Percentiles rank a stretch among this genome's conserved stretches.
These are phyloP conservation scores for Ceramica pisi DNA, from an alignment of 2,888 invertebrate genomes.

Conservation along the genomic window DNA sequence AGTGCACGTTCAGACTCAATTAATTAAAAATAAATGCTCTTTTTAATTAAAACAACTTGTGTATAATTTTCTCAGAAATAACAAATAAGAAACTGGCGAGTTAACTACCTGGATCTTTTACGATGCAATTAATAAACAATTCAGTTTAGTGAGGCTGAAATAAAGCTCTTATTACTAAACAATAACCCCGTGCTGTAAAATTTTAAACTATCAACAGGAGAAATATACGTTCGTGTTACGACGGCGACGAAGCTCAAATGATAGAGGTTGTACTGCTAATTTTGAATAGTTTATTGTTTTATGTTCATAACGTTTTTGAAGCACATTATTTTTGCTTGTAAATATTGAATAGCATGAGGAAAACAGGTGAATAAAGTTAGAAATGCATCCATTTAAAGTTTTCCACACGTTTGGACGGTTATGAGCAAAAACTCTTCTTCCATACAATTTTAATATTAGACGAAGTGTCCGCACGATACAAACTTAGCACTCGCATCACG, in stretches of 20 bases:
- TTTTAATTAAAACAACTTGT: slow-evolving; percentile 37
- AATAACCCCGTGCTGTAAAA: slow-evolving; percentile 75
- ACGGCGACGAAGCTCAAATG: slow-evolving; percentile 67
- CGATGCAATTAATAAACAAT: slow-evolving; percentile 79
- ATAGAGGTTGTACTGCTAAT: slow-evolving; percentile 65
- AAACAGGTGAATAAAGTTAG: slow-evolving; percentile 27
- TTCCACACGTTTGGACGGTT: slow-evolving; percentile 29
- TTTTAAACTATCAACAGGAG: slow-evolving; percentile 72
- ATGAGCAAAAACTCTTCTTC: slow-evolving; percentile 52
- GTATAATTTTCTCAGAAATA: slow-evolving; percentile 37
- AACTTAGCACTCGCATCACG: slow-evolving; percentile 81
- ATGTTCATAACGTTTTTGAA: neutral
- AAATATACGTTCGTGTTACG: slow-evolving; percentile 74
- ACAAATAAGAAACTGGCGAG: slow-evolving; percentile 60
- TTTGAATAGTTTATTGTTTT: slow-evolving; percentile 13
- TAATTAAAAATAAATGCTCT: slow-evolving; percentile 26
- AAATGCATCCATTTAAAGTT: slow-evolving; percentile 64
- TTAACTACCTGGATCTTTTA: slow-evolving; percentile 69
- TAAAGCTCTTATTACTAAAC: slow-evolving; percentile 77
- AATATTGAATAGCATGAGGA: slow-evolving; percentile 3
- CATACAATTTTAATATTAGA: slow-evolving; percentile 76
- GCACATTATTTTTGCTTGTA: neutral
- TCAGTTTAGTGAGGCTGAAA: slow-evolving; percentile 73
- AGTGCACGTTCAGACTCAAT: slow-evolving; percentile 22
- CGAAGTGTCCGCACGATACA: slow-evolving; percentile 77